Percentiles rank a stretch among this genome's conserved stretches.
Evolutionary conservation across 1,140 invertebrate species (phyloP).

Genomic region (Hylyphantes graminicola): DNA sequence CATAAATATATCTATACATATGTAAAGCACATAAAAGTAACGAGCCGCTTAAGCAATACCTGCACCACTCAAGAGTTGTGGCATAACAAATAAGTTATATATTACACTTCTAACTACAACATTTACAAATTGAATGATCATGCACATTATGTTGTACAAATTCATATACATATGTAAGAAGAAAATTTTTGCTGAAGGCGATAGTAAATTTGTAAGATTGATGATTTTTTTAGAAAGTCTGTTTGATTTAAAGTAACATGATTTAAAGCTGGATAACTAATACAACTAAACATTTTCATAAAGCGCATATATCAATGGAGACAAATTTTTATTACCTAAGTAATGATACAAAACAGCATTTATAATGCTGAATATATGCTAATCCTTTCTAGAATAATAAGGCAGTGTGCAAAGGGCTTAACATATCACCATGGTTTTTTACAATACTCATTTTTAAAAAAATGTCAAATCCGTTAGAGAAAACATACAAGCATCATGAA

Average conservation of each 20-base stretch:
- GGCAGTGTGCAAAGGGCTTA: conserved; percentile 61
- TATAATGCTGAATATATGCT: conserved; percentile 58
- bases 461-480: conserved; percentile 16
- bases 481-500: neutral
- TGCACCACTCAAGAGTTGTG: conserved; percentile 6
- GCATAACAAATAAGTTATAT: conserved; percentile 43
- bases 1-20: conserved; percentile 10
- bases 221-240: conserved; percentile 38
- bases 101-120: conserved; percentile 55
- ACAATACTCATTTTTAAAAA: conserved; percentile 33
- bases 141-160: conserved; percentile 57
- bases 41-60: conserved; percentile 26
- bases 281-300: conserved; percentile 30
- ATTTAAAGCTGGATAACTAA: conserved; percentile 29
- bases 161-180: conserved; percentile 58
- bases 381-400: conserved; percentile 58
- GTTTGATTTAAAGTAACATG: conserved; percentile 12
- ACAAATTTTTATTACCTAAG: conserved; percentile 50
- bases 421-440: conserved; percentile 57
- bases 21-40: conserved; percentile 33
- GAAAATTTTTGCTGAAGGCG: conserved; percentile 49
- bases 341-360: conserved; percentile 59
- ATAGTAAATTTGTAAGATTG: conserved; percentile 50
- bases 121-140: conserved; percentile 59
- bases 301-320: conserved; percentile 36